Percentiles rank a stretch among this genome's conserved stretches.
phyloP scores from a whole-genome alignment of 1,140 invertebrate species.

The Pseudomyrmex pallidus region DNA sequence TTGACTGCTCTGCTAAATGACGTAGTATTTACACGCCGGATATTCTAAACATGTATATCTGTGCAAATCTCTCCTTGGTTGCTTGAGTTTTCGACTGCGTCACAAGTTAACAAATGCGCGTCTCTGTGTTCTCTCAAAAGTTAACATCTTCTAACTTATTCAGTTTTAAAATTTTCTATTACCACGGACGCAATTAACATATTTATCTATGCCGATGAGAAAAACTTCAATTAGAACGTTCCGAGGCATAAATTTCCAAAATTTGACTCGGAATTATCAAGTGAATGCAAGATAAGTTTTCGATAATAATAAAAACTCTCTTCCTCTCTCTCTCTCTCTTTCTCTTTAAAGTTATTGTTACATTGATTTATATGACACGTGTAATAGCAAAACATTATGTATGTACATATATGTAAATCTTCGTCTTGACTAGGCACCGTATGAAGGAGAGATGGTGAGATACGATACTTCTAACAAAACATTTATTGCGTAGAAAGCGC shows the following conservation, averaged over 20 bases:
- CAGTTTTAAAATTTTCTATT: not conserved
- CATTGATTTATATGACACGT: not conserved
- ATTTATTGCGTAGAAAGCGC: conserved; percentile 38
- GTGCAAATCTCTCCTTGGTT: not conserved
- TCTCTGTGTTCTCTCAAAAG: not conserved
- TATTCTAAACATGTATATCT: not conserved
- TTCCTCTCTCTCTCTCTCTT: not conserved
- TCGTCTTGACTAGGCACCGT: not conserved
- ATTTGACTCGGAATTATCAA: not conserved
- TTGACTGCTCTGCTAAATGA: conserved; percentile 38
- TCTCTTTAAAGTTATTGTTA: not conserved
- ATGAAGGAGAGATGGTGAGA: not conserved
- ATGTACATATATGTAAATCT: not conserved
- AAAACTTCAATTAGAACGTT: too few species aligned
- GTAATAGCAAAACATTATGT: not conserved
- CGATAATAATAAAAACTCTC: not conserved
- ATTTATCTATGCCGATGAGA: too few species aligned
- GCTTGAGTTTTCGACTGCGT: not conserved
- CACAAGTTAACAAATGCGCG: not conserved
- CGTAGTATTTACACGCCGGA: not conserved
- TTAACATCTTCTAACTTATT: not conserved
- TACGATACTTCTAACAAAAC: conserved; percentile 41
- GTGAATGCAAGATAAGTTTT: not conserved
- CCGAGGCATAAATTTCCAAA: too few species aligned
- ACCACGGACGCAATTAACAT: not conserved